Conservation (phyloP, 1,140 invertebrate genomes). For the Dryas iulia region DNA sequence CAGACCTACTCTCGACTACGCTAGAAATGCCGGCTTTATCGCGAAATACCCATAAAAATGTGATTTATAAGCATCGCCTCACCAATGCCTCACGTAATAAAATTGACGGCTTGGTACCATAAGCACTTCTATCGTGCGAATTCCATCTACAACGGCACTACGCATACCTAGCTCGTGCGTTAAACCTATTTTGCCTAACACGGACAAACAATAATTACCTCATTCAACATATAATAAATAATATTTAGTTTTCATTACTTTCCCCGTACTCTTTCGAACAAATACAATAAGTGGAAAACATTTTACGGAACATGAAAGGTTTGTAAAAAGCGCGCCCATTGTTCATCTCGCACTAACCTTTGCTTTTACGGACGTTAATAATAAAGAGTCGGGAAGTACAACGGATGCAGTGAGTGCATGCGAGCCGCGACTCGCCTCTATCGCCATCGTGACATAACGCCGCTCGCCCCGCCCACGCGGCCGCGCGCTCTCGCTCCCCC, state of each 20-base stretch:
- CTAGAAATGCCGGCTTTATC: conserved; percentile 56
- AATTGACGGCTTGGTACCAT: conserved; percentile 43
- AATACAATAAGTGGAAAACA: conserved; percentile 5
- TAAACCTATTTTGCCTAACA: background rate
- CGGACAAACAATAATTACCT: background rate
- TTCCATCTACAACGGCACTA: conserved; percentile 31
- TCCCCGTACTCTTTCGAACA: background rate
- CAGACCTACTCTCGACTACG: conserved; percentile 10
- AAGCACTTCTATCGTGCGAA: conserved; percentile 42
- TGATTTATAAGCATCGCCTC: conserved; percentile 64
- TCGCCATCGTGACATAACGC: conserved; percentile 62
- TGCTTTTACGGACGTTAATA: conserved; percentile 50
- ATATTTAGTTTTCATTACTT: background rate
- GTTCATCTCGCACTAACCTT: conserved; percentile 48
- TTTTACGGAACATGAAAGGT: conserved; percentile 13
- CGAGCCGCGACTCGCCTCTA: conserved; percentile 52
- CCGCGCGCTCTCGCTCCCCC: conserved; percentile 62
- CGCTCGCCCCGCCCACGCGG: conserved; percentile 56
- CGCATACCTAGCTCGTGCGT: background rate
- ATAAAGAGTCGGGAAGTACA: conserved; percentile 65
- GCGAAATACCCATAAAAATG: conserved; percentile 61
- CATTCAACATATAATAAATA: background rate
- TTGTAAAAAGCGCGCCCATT: conserved; percentile 35
- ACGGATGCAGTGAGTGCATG: conserved; percentile 61
- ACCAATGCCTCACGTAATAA: conserved; percentile 48